Conservation (phyloP, 1,140 invertebrate species). For the Hyles euphorbiae region DNA sequence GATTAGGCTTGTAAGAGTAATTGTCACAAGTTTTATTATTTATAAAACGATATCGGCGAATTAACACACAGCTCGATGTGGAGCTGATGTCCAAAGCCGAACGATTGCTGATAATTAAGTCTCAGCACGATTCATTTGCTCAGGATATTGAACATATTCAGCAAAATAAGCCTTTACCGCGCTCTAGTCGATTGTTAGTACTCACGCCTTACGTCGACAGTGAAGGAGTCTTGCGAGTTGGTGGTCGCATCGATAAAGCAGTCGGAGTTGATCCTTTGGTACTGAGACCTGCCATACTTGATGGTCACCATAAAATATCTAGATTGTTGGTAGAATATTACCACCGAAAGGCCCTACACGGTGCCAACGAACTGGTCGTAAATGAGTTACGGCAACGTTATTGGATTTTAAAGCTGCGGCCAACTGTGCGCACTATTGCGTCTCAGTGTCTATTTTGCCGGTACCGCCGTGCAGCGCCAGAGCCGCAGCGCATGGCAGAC, state of each 20-base stretch:
- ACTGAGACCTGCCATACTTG: conserved; percentile 8
- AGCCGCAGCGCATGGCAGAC: not conserved
- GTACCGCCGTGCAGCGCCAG: not conserved
- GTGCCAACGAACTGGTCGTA: not conserved
- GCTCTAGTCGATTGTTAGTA: not conserved
- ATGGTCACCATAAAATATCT: conserved; percentile 9
- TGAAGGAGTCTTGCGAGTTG: not conserved
- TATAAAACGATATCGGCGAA: too few species aligned
- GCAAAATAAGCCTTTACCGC: not conserved
- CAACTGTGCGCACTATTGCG: not conserved
- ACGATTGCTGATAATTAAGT: too few species aligned
- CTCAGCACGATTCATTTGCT: too few species aligned
- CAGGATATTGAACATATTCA: not conserved
- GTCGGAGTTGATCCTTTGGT: not conserved
- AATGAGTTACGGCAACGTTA: not conserved
- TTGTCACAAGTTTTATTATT: too few species aligned
- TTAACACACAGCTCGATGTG: too few species aligned
- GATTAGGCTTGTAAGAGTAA: too few species aligned
- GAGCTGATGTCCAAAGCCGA: too few species aligned
- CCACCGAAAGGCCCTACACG: conserved; percentile 8
- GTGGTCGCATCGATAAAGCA: not conserved
- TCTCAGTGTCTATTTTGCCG: not conserved
- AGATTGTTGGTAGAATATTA: conserved; percentile 9
- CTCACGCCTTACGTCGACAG: conserved; percentile 1
- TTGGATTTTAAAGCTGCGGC: not conserved